Conservation (phyloP, 2,797 vertebrate genomes). For the Ptychadena robeensis region DNA sequence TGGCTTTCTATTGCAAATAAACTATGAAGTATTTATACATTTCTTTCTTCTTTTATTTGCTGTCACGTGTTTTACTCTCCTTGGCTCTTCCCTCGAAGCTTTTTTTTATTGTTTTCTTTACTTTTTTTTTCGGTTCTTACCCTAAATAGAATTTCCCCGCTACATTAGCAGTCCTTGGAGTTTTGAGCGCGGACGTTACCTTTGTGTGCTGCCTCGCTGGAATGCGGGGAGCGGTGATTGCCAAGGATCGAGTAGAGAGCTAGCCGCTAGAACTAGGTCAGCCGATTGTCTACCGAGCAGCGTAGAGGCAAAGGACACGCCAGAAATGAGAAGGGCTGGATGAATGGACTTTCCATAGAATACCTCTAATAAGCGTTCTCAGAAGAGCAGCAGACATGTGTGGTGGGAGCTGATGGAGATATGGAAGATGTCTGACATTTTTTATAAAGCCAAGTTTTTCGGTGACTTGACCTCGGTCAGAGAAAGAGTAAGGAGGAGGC, state of each 20-base stretch:
- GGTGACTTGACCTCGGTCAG: neutral
- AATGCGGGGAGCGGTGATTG: constrained; percentile 13
- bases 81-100: neutral
- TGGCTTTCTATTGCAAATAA: too few relatives aligned
- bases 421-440: neutral
- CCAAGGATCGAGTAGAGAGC: constrained; percentile 8
- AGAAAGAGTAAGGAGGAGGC: too few relatives aligned
- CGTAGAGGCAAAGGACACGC: constrained; percentile 1
- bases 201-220: neutral
- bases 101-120: neutral
- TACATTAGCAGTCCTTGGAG: constrained; percentile 30
- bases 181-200: neutral
- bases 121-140: neutral
- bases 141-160: neutral
- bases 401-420: neutral
- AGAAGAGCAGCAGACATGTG: neutral
- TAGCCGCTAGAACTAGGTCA: neutral
- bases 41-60: neutral
- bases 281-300: constrained; percentile 36
- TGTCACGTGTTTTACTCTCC: neutral
- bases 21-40: too few relatives aligned
- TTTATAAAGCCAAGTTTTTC: neutral
- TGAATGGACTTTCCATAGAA: constrained; percentile 16
- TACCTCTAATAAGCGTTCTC: constrained; percentile 12
- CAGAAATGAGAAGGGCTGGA: constrained; percentile 24